Evolutionary conservation across 2,888 invertebrate genomes (phyloP), one percentile per base, ranked within the genome.

Genomic region (Cremastobaeus sp.): DNA sequence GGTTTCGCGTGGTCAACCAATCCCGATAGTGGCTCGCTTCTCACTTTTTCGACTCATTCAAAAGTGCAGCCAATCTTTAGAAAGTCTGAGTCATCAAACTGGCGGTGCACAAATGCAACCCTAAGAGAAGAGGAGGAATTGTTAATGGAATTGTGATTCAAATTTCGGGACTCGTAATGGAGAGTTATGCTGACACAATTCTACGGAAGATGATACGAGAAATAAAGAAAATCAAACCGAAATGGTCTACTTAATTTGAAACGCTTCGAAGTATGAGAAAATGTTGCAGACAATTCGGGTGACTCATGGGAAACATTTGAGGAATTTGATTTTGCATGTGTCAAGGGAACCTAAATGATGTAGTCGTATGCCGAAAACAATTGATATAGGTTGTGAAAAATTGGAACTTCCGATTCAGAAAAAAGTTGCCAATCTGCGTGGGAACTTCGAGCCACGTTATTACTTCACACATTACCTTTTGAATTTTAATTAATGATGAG

Each of bases 81-180:
- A 59, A 59, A 59, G 20, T 47, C 28, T 47, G 37, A 47, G 37
- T 59, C 59, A 59, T 47, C 47, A 37, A n/a, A 47, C 34, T 47
- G 21, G 8, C 11, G 55, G 15, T 47, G 59, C 59, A 59, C 25
- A 11, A 25, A 37, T 47, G 35, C 47, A 47, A 28, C 34, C 1
- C 9, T 18, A 2, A 30, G 4, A 6, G 25, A 59, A 47, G 18
- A n/a, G 47, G 47, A 43, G 47, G 45, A n/a, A n/a, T n/a, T n/a
- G 45, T 47, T 20, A 47, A 59, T 1, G 37, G 25, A 11, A 59
- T 59, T 59, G 47, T 47, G 15, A 59, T 59, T 59, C 18, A 57
- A 45, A 57, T 47, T 35, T 47, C 12, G 0, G 2, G 25, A 28
- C 14, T 9, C 8, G 37, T 3, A 59, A 34, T 34, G 12, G 57